Percentiles rank a stretch among this genome's conserved stretches.
These are phyloP conservation scores for Dolichallabes microphthalmus DNA, from an alignment of 2,113 vertebrate species.

Conservation along the genomic window DNA sequence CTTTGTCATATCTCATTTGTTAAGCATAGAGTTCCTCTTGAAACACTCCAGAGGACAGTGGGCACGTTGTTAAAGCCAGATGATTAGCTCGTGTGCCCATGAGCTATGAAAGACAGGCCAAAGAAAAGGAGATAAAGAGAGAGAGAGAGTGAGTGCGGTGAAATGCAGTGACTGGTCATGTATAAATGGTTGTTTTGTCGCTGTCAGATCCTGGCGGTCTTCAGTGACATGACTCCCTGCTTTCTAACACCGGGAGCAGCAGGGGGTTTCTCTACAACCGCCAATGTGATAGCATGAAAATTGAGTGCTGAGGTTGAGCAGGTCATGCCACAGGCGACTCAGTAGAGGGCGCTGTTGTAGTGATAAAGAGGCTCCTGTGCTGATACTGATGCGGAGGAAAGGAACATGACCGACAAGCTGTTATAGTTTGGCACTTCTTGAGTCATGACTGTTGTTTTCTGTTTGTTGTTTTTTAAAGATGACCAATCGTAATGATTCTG, in stretches of 20 bases:
- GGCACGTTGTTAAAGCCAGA: not conserved
- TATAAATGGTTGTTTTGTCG: not conserved
- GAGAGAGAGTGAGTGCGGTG: not conserved
- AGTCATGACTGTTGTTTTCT: not conserved
- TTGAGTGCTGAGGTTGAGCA: not conserved
- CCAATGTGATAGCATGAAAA: not conserved
- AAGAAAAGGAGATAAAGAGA: not conserved
- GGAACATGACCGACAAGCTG: not conserved
- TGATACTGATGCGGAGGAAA: not conserved
- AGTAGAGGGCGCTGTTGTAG: slow-evolving; percentile 72
- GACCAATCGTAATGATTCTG: not conserved
- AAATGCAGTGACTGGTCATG: slow-evolving; percentile 1
- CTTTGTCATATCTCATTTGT: slow-evolving; percentile 8
- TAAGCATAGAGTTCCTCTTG: not conserved
- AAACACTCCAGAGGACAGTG: not conserved
- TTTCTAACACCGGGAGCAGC: not conserved
- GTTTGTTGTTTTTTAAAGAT: not conserved
- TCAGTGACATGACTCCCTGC: slow-evolving; percentile 13
- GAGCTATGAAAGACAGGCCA: not conserved
- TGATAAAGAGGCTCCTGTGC: slow-evolving; percentile 21
- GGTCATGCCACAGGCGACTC: slow-evolving; percentile 34
- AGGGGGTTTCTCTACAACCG: not conserved
- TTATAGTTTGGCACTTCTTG: not conserved
- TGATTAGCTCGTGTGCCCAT: not conserved
- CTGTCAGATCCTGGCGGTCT: not conserved